These are phyloP conservation scores for Nothocercus nigrocapillus DNA, from an alignment of 2,113 vertebrate species.

Conservation along the genomic window DNA sequence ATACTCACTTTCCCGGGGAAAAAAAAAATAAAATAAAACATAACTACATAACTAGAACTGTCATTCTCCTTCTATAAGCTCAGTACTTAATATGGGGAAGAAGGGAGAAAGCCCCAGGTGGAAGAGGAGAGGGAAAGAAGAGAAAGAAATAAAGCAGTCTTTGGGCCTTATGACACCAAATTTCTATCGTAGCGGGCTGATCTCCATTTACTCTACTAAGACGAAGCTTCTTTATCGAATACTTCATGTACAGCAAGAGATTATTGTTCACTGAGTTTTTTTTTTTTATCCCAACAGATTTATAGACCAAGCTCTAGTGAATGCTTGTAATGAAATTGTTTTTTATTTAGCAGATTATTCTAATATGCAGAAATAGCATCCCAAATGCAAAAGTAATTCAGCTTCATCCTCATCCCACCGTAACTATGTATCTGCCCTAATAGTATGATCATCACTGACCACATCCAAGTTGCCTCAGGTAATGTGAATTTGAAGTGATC, in stretches of 20 bases:
- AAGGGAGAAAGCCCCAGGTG: neutral
- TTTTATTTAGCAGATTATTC: conserved; percentile 53
- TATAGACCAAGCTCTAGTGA: conserved; percentile 22
- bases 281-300: neutral
- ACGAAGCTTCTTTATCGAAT: conserved; percentile 32
- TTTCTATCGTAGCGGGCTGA: conserved; percentile 32
- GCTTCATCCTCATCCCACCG: neutral
- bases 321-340: neutral
- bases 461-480: neutral
- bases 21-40: neutral
- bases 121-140: neutral
- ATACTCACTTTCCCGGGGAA: neutral
- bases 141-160: neutral
- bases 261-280: conserved; percentile 6
- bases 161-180: neutral
- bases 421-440: conserved; percentile 5
- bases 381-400: conserved; percentile 57
- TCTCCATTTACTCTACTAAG: conserved; percentile 6
- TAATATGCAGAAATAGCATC: conserved; percentile 20
- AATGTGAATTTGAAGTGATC: conserved; percentile 7
- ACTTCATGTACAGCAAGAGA: conserved; percentile 2
- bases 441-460: neutral
- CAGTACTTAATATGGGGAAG: neutral
- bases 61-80: neutral
- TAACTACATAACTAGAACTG: neutral